Conservation (phyloP, 1,140 invertebrate genomes). For the Acarapis woodi region DNA sequence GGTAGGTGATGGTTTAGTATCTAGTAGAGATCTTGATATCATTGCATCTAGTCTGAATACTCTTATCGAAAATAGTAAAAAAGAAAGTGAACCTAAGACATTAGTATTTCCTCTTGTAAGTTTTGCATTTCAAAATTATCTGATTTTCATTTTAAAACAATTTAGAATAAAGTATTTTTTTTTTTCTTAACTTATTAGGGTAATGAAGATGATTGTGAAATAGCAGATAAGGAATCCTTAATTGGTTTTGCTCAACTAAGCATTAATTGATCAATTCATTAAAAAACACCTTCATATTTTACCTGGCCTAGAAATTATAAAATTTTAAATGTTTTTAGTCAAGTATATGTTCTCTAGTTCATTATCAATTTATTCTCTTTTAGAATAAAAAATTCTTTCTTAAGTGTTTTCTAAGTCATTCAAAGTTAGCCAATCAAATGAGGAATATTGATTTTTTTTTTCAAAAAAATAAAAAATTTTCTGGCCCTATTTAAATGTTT, state of each 20-base stretch:
- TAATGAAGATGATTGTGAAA: constrained; percentile 37
- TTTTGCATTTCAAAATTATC: not conserved
- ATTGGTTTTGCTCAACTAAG: constrained; percentile 87
- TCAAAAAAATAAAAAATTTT: no score
- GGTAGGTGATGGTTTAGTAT: constrained; percentile 72
- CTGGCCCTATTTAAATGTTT: no score
- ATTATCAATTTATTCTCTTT: no score
- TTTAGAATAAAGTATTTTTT: not conserved
- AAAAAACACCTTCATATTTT: no score
- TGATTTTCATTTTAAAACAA: not conserved
- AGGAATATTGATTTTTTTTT: no score
- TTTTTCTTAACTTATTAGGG: not conserved
- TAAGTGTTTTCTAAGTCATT: no score
- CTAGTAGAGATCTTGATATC: constrained; percentile 57
- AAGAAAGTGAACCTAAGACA: not conserved
- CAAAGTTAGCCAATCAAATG: no score
- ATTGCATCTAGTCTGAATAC: constrained; percentile 75
- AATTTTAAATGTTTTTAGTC: no score
- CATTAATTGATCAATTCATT: no score
- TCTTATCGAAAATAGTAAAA: constrained; percentile 32
- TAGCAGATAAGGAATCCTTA: constrained; percentile 67
- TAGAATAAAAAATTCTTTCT: no score
- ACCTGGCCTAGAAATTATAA: no score
- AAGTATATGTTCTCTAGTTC: no score
- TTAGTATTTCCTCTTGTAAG: not conserved